A percentile compares a stretch with the other conserved stretches of the same genome.
Evolutionary conservation across 2,888 invertebrate species (phyloP).

Genomic region (Siphonodentalium dalli): DNA sequence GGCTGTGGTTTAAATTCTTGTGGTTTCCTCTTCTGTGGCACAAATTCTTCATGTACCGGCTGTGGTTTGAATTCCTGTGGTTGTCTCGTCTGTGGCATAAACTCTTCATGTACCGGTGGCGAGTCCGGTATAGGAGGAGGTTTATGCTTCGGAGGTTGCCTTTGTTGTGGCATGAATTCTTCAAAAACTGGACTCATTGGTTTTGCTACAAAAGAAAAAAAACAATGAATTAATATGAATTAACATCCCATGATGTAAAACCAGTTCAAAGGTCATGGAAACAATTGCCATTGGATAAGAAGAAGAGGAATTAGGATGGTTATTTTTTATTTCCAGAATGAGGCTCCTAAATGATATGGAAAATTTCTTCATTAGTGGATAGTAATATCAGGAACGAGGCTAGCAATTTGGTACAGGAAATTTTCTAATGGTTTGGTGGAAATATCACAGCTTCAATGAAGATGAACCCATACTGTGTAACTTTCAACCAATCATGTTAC

Average conservation of each 20-base stretch:
- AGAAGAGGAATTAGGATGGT: no score
- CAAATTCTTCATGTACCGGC: conserved; percentile 2
- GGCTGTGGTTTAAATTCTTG: conserved; percentile 14
- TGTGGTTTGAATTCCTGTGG: conserved; percentile 15
- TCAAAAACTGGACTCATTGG: conserved; percentile 1
- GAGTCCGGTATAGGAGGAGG: conserved; percentile 8
- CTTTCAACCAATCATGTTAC: no score
- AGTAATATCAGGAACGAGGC: no score
- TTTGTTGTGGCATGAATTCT: not conserved
- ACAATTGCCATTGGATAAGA: no score
- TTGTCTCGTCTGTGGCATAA: conserved; percentile 10
- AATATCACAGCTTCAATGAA: no score
- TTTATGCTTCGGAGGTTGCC: not conserved
- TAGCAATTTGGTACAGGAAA: no score
- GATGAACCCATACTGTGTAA: no score
- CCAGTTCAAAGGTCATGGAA: no score
- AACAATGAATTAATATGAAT: not conserved
- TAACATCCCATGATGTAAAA: not conserved
- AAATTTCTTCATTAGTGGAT: no score
- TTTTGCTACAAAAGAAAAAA: not conserved
- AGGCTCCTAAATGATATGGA: no score
- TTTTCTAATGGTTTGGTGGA: no score
- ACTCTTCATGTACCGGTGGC: conserved; percentile 12
- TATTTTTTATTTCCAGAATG: no score
- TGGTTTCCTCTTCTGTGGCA: conserved; percentile 17